Conservation (phyloP, 2,797 vertebrate genomes). For the Mus spretus region DNA sequence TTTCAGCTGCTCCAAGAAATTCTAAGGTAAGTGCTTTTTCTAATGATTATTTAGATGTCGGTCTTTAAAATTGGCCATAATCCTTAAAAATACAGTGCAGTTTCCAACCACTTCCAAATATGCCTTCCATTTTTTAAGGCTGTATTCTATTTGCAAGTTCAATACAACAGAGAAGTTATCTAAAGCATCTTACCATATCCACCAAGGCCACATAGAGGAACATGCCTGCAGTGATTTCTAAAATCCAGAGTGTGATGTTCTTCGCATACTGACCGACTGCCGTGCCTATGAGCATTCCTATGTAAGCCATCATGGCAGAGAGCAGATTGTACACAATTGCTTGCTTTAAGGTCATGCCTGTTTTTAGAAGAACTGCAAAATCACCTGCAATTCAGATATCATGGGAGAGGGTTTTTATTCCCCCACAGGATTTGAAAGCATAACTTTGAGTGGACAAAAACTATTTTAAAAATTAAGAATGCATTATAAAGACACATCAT, state of each 20-base stretch:
- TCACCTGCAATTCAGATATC: slow-evolving; percentile 91
- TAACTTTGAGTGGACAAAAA: background rate
- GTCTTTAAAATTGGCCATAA: slow-evolving; percentile 13
- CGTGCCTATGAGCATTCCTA: slow-evolving; percentile 97
- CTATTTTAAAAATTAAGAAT: slow-evolving; percentile 1
- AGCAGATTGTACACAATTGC: slow-evolving; percentile 98
- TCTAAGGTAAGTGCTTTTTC: background rate
- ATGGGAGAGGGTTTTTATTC: no score
- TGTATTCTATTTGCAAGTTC: background rate
- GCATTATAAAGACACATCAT: background rate
- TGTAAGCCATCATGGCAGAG: slow-evolving; percentile 98
- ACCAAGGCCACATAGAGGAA: slow-evolving; percentile 99
- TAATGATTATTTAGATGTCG: background rate
- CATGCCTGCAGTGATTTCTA: slow-evolving; percentile 98
- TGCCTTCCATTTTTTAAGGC: background rate
- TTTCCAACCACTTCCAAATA: slow-evolving; percentile 34
- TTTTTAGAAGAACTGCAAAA: slow-evolving; percentile 98
- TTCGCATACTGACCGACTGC: slow-evolving; percentile 97
- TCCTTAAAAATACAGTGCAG: background rate
- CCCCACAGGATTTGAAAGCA: background rate
- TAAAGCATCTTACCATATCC: slow-evolving; percentile 94
- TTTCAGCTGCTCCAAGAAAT: slow-evolving; percentile 36
- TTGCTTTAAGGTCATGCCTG: slow-evolving; percentile 98
- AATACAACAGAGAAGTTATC: background rate
- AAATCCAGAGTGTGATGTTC: slow-evolving; percentile 98